Percentiles rank a stretch among this genome's conserved stretches.
Conservation (phyloP, 2,888 invertebrate species). For the Sylvicola cinctus region DNA sequence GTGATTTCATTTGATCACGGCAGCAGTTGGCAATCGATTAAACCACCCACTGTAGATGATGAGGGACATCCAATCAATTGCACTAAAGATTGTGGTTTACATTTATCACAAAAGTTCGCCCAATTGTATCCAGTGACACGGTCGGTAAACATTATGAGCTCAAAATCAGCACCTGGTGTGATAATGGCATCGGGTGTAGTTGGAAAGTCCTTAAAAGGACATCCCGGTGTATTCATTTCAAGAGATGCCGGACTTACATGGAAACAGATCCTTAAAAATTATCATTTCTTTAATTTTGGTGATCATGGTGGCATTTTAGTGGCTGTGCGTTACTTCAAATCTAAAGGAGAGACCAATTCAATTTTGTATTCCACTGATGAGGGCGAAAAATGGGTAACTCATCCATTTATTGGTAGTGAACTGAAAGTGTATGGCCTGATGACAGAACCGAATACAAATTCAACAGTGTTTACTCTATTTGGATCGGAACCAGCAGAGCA, state of each 20-base stretch:
- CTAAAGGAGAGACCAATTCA: conserved; percentile 53
- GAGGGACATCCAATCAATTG: conserved; percentile 48
- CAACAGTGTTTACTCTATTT: conserved; percentile 79
- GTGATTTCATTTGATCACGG: conserved; percentile 77
- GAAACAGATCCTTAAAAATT: conserved; percentile 59
- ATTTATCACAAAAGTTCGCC: conserved; percentile 70
- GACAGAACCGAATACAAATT: conserved; percentile 89
- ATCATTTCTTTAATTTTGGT: conserved; percentile 72
- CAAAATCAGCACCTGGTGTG: conserved; percentile 71
- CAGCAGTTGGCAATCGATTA: conserved; percentile 55
- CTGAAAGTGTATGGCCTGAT: conserved; percentile 74
- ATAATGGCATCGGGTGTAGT: conserved; percentile 72
- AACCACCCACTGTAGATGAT: conserved; percentile 46
- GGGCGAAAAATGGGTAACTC: conserved; percentile 58
- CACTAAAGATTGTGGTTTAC: conserved; percentile 56
- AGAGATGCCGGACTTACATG: conserved; percentile 66
- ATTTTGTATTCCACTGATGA: conserved; percentile 72
- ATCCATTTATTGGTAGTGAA: conserved; percentile 48
- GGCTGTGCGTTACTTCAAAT: conserved; percentile 63
- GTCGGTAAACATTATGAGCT: conserved; percentile 63
- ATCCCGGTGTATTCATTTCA: conserved; percentile 60
- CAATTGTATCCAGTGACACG: conserved; percentile 63
- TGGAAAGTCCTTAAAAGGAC: conserved; percentile 57
- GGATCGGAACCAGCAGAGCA: conserved; percentile 60
- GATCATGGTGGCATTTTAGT: conserved; percentile 80